These are phyloP conservation scores for Macrosteles quadrilineatus DNA, from an alignment of 1,140 invertebrate genomes.

Conservation along the genomic window DNA sequence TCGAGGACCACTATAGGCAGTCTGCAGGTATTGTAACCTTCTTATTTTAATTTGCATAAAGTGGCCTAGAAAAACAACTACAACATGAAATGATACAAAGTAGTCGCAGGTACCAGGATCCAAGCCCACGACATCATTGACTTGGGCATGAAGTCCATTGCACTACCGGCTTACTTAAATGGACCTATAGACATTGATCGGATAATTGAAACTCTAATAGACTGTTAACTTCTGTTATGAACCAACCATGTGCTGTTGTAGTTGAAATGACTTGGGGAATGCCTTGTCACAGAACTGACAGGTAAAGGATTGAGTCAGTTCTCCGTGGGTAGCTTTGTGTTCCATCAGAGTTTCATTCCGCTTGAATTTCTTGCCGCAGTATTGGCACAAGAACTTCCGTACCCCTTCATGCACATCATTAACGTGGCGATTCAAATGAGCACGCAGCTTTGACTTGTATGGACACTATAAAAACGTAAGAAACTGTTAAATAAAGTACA, in stretches of 20 bases:
- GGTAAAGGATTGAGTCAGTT: not conserved
- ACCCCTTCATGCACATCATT: conserved; percentile 20
- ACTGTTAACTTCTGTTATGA: too few relatives aligned
- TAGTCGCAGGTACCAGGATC: too few relatives aligned
- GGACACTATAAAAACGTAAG: conserved; percentile 22
- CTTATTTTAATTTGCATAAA: too few relatives aligned
- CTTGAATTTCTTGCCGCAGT: conserved; percentile 31
- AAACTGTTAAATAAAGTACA: not conserved
- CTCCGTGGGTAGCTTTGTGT: conserved; percentile 28
- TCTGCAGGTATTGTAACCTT: too few relatives aligned
- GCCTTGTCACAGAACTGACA: conserved; percentile 21
- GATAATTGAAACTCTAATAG: too few relatives aligned
- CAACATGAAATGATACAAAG: too few relatives aligned
- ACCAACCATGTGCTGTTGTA: conserved; percentile 30
- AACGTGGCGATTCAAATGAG: conserved; percentile 16
- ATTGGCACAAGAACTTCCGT: conserved; percentile 28
- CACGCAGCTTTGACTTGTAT: conserved; percentile 24
- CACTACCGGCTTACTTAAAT: too few relatives aligned
- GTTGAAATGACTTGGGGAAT: not conserved
- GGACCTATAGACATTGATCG: too few relatives aligned
- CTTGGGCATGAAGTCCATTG: too few relatives aligned
- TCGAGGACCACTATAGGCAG: too few relatives aligned
- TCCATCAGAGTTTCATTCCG: conserved; percentile 25
- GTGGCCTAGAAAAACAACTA: too few relatives aligned
- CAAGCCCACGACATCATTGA: too few relatives aligned